Evolutionary conservation across 2,797 vertebrate genomes (phyloP).

Genomic region (Enteromius fasciolatus): DNA sequence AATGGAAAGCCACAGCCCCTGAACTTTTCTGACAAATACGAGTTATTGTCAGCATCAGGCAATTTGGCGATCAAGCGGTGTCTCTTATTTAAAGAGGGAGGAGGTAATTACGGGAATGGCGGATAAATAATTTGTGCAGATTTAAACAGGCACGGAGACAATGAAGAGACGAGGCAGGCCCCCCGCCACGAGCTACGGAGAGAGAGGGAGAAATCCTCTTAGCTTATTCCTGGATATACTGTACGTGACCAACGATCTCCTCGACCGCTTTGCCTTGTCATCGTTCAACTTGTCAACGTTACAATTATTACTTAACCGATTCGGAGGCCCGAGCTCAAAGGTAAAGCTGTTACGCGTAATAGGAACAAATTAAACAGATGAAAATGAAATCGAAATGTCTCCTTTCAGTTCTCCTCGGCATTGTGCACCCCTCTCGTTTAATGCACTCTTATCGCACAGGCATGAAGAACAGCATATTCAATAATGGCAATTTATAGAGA

Average conservation of each 20-base stretch:
- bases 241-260: slow-evolving; percentile 45
- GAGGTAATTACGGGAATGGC: slow-evolving; percentile 53
- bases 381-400: slow-evolving; percentile 52
- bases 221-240: slow-evolving; percentile 42
- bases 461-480: slow-evolving; percentile 54
- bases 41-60: slow-evolving; percentile 54
- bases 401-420: slow-evolving; percentile 39
- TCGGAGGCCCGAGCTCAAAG: slow-evolving; percentile 44
- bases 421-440: slow-evolving; percentile 49
- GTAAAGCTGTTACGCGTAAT: slow-evolving; percentile 50
- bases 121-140: slow-evolving; percentile 48
- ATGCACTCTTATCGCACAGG: slow-evolving; percentile 55
- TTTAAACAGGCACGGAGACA: slow-evolving; percentile 34
- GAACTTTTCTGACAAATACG: slow-evolving; percentile 42
- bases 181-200: slow-evolving; percentile 16
- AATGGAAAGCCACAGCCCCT: slow-evolving; percentile 36
- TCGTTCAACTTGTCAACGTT: slow-evolving; percentile 44
- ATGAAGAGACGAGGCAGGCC: slow-evolving; percentile 33
- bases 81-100: slow-evolving; percentile 54
- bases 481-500: slow-evolving; percentile 56
- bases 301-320: slow-evolving; percentile 53
- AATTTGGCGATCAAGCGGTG: slow-evolving; percentile 45
- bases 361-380: slow-evolving; percentile 54
- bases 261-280: slow-evolving; percentile 38
- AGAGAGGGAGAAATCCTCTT: slow-evolving; percentile 40